Evolutionary conservation across 2,113 vertebrate species (phyloP).

Genomic region (Xiphophorus hellerii): DNA sequence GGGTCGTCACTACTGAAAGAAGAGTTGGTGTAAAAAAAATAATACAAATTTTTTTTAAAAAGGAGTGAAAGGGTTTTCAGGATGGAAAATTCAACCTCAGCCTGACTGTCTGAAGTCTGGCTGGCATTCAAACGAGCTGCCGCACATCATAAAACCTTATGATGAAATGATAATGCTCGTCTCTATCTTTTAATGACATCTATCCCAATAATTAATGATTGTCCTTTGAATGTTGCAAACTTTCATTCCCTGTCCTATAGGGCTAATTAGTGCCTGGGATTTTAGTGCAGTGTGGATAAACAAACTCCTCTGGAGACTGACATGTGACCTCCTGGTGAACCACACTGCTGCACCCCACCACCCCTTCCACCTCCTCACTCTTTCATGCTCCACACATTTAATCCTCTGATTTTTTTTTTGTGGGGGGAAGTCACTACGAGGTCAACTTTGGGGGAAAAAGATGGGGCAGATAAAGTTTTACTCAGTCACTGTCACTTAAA

Average conservation of each 20-base stretch:
- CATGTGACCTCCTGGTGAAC: constrained; percentile 58
- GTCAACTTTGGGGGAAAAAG: constrained; percentile 40
- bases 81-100: constrained; percentile 29
- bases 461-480: constrained; percentile 25
- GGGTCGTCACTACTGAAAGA: constrained; percentile 38
- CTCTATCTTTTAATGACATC: background rate
- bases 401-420: constrained; percentile 17
- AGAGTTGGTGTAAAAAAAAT: background rate
- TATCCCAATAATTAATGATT: constrained; percentile 4
- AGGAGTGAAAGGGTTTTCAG: constrained; percentile 17
- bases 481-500: constrained; percentile 66
- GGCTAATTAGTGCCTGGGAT: background rate
- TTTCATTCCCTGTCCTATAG: background rate
- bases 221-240: background rate
- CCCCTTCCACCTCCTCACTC: constrained; percentile 1
- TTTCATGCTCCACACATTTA: constrained; percentile 16
- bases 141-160: constrained; percentile 7
- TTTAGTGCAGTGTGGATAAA: constrained; percentile 8
- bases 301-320: constrained; percentile 40
- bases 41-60: too few species aligned
- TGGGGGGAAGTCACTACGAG: constrained; percentile 48
- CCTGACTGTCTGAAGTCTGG: constrained; percentile 10
- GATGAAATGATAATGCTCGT: background rate
- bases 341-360: background rate
- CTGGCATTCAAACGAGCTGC: constrained; percentile 15